A percentile compares a stretch with the other conserved stretches of the same genome.
Conservation (phyloP, 1,140 invertebrate genomes). For the Drosophila santomea region DNA sequence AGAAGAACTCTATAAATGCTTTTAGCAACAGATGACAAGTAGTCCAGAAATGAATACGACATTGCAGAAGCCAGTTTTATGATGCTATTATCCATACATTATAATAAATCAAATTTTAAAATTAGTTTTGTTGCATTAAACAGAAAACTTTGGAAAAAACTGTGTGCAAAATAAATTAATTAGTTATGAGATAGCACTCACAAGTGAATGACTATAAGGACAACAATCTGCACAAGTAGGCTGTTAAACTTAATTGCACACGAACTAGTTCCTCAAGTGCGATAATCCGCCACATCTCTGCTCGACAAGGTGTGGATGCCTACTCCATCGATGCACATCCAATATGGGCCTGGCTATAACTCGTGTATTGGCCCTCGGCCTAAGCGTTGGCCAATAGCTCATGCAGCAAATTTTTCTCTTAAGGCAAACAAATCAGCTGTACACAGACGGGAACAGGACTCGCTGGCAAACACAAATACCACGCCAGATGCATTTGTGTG, state of each 20-base stretch:
- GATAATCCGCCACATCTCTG: constrained; percentile 16
- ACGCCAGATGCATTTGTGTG: constrained; percentile 12
- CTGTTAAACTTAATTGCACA: neutral
- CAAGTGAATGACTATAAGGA: neutral
- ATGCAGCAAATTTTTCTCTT: constrained; percentile 51
- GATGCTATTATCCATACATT: no score
- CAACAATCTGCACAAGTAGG: neutral
- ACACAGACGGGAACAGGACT: neutral
- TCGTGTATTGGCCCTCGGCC: constrained; percentile 25
- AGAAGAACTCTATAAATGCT: no score
- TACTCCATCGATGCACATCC: constrained; percentile 19
- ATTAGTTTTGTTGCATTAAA: neutral
- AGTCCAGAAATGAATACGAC: no score
- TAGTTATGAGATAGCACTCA: neutral
- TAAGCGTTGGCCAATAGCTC: constrained; percentile 38
- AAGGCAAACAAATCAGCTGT: constrained; percentile 41
- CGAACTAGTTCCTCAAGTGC: constrained; percentile 20
- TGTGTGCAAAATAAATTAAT: neutral
- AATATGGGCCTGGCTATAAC: constrained; percentile 31
- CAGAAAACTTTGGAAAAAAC: no score
- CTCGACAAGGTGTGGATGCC: constrained; percentile 11
- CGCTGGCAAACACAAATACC: constrained; percentile 17
- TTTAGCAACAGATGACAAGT: no score
- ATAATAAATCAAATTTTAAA: neutral
- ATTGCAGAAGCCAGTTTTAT: no score